phyloP scores from a whole-genome alignment of 2,888 invertebrate genomes.

The Apodemia hepburni region DNA sequence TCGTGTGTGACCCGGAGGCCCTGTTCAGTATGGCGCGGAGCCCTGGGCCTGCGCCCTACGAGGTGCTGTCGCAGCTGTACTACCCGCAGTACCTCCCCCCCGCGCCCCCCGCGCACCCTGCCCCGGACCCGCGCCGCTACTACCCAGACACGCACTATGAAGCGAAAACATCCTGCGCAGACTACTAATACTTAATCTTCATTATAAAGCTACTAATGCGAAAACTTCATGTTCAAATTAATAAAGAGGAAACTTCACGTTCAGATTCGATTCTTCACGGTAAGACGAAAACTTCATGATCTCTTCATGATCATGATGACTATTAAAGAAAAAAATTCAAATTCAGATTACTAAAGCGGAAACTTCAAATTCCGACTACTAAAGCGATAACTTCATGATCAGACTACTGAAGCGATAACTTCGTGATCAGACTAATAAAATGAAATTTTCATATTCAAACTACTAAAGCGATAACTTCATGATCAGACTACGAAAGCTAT shows the following conservation, averaged over 20 bases:
- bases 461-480: too few species aligned
- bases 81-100: constrained; percentile 49
- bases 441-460: too few species aligned
- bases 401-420: too few species aligned
- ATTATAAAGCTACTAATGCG: background rate
- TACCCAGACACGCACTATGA: constrained; percentile 48
- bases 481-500: too few species aligned
- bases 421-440: too few species aligned
- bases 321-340: background rate
- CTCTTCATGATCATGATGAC: background rate
- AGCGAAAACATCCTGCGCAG: constrained; percentile 28
- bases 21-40: constrained; percentile 89
- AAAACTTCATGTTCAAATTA: too few species aligned
- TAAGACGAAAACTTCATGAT: too few species aligned
- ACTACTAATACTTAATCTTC: background rate
- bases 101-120: constrained; percentile 25
- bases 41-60: constrained; percentile 44
- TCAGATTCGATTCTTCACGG: too few species aligned
- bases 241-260: too few species aligned
- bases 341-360: background rate
- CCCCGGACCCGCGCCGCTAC: constrained; percentile 39
- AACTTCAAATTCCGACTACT: background rate
- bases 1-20: constrained; percentile 96
- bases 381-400: background rate
- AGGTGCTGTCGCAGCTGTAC: constrained; percentile 56